Conservation (phyloP, 1,140 invertebrate genomes). For the Frieseomelitta varia region DNA sequence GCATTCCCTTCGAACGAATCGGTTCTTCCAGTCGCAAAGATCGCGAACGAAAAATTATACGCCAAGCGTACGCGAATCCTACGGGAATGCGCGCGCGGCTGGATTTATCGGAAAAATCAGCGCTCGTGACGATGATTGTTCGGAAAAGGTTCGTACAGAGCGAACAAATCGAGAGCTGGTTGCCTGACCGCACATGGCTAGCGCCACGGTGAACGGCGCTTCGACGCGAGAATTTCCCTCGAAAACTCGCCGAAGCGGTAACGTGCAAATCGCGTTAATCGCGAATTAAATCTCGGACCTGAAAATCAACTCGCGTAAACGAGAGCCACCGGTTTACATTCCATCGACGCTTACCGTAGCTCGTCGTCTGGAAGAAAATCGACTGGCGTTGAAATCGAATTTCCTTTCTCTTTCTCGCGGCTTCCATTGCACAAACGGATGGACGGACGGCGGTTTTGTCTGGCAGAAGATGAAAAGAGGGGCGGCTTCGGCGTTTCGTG, state of each 20-base stretch:
- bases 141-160: slow-evolving; percentile 28
- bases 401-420: background rate
- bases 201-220: slow-evolving; percentile 4
- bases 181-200: slow-evolving; percentile 41
- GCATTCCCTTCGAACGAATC: slow-evolving; percentile 18
- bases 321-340: background rate
- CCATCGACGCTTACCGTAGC: no score
- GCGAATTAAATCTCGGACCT: slow-evolving; percentile 30
- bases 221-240: slow-evolving; percentile 26
- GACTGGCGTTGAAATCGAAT: background rate
- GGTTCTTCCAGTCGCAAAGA: no score
- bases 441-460: no score
- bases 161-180: slow-evolving; percentile 16
- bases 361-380: background rate
- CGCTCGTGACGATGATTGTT: slow-evolving; percentile 53
- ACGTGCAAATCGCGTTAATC: slow-evolving; percentile 39
- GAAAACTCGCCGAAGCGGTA: background rate
- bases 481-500: background rate
- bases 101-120: slow-evolving; percentile 49
- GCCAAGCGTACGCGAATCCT: no score
- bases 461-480: background rate
- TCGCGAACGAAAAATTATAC: background rate
- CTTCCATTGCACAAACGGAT: background rate
- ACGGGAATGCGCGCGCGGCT: background rate
- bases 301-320: background rate